Percentiles rank a stretch among this genome's conserved stretches.
phyloP scores from a whole-genome alignment of 2,888 invertebrate species.

The Pelosia muscerda region DNA sequence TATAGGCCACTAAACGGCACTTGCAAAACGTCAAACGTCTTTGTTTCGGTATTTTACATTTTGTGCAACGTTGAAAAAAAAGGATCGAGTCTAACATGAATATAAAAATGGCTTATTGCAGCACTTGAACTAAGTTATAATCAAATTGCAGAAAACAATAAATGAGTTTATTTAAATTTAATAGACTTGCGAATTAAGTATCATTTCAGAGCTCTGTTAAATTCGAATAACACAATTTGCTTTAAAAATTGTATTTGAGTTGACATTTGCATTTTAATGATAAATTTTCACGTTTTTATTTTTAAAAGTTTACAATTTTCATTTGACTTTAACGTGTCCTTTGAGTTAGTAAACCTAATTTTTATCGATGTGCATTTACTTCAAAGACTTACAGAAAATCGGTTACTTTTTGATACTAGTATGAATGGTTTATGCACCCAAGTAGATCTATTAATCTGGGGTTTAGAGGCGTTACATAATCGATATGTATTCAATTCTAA shows the following conservation, averaged over 20 bases:
- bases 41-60: too few species aligned
- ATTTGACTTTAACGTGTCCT: not conserved
- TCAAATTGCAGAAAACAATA: not conserved
- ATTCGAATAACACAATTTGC: slow-evolving; percentile 8
- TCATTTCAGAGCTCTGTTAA: not conserved
- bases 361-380: not conserved
- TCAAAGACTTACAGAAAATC: slow-evolving; percentile 4
- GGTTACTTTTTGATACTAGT: too few species aligned
- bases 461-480: not conserved
- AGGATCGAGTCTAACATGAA: not conserved
- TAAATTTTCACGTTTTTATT: slow-evolving; percentile 1
- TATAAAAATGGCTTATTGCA: not conserved
- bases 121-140: not conserved
- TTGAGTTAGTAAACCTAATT: slow-evolving; percentile 4
- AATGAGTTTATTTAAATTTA: not conserved
- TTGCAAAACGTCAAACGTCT: too few species aligned
- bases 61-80: too few species aligned
- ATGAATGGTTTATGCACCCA: not conserved
- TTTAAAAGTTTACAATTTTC: not conserved
- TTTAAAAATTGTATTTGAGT: slow-evolving; percentile 5
- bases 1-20: too few species aligned
- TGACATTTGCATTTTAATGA: slow-evolving; percentile 8
- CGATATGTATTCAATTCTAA: not conserved
- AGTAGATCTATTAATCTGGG: not conserved
- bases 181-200: slow-evolving; percentile 7